phyloP scores from a whole-genome alignment of 2,888 invertebrate species.

The Drosophila prolongata region DNA sequence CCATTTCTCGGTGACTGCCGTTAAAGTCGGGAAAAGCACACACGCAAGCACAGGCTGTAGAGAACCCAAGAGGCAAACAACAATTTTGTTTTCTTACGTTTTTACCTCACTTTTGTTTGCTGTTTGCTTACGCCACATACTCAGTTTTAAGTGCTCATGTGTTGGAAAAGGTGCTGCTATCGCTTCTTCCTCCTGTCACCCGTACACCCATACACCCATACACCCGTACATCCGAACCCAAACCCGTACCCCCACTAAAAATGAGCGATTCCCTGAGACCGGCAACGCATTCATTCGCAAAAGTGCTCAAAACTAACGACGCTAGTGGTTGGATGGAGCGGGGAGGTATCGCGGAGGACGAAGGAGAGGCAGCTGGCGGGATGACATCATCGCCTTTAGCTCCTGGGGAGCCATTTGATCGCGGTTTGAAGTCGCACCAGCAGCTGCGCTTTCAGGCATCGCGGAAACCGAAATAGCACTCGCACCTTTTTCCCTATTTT shows the following conservation, averaged over 20 bases:
- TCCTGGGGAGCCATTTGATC: slow-evolving; percentile 48
- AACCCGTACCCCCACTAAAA: slow-evolving; percentile 4
- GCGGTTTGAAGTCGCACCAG: slow-evolving; percentile 33
- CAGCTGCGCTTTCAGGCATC: slow-evolving; percentile 34
- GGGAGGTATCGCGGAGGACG: slow-evolving; percentile 2
- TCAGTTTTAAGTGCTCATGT: slow-evolving; percentile 48
- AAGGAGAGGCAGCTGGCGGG: slow-evolving; percentile 18
- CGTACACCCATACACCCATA: no score
- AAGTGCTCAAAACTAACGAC: slow-evolving; percentile 28
- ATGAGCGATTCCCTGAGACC: slow-evolving; percentile 14
- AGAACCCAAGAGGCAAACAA: slow-evolving; percentile 57
- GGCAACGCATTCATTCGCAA: slow-evolving; percentile 23
- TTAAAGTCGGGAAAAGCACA: slow-evolving; percentile 17
- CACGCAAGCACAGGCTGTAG: slow-evolving; percentile 8
- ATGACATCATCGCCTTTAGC: slow-evolving; percentile 38
- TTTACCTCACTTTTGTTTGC: slow-evolving; percentile 43
- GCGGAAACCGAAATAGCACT: slow-evolving; percentile 14
- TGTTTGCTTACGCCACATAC: slow-evolving; percentile 65
- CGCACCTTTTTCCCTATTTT: background rate
- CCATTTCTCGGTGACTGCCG: slow-evolving; percentile 11
- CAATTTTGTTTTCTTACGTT: slow-evolving; percentile 58
- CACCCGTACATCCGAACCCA: slow-evolving; percentile 4
- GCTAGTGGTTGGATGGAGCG: slow-evolving; percentile 5
- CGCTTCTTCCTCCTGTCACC: slow-evolving; percentile 34
- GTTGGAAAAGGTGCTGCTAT: slow-evolving; percentile 64